Conservation (phyloP, 2,113 vertebrate species). For the Butorides virescens region DNA sequence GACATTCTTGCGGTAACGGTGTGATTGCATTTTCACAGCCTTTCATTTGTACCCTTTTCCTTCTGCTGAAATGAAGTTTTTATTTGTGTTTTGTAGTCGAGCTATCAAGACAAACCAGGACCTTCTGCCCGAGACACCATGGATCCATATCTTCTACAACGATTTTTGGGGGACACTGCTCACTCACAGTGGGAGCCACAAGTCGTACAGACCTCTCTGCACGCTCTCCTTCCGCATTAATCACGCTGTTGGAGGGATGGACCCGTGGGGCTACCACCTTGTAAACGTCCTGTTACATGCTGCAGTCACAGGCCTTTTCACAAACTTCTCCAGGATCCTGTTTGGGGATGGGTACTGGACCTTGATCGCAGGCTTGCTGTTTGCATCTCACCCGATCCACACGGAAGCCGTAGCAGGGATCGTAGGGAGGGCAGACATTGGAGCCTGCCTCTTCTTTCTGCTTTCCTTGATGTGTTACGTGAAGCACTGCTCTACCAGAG, state of each 20-base stretch:
- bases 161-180: constrained; percentile 98
- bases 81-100: constrained; percentile 81
- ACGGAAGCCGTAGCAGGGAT: constrained; percentile 95
- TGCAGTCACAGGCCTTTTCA: constrained; percentile 89
- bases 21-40: neutral
- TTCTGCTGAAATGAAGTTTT: constrained; percentile 27
- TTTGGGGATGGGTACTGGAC: constrained; percentile 92
- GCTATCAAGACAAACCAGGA: constrained; percentile 99
- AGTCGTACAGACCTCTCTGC: constrained; percentile 96
- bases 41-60: constrained; percentile 3
- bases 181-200: constrained; percentile 98
- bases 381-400: constrained; percentile 94
- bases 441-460: constrained; percentile 93
- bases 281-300: constrained; percentile 91
- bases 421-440: constrained; percentile 93
- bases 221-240: constrained; percentile 97
- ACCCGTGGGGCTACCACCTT: constrained; percentile 96
- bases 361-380: constrained; percentile 90
- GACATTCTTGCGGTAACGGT: neutral
- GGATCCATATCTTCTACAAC: constrained; percentile 97
- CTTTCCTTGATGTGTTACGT: constrained; percentile 92
- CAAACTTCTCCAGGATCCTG: constrained; percentile 87
- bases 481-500: constrained; percentile 83
- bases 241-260: constrained; percentile 87
- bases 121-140: constrained; percentile 94